Evolutionary conservation across 1,140 invertebrate species (phyloP), one percentile per base, ranked within the genome.

Genomic region (Melanaphis sacchari): DNA sequence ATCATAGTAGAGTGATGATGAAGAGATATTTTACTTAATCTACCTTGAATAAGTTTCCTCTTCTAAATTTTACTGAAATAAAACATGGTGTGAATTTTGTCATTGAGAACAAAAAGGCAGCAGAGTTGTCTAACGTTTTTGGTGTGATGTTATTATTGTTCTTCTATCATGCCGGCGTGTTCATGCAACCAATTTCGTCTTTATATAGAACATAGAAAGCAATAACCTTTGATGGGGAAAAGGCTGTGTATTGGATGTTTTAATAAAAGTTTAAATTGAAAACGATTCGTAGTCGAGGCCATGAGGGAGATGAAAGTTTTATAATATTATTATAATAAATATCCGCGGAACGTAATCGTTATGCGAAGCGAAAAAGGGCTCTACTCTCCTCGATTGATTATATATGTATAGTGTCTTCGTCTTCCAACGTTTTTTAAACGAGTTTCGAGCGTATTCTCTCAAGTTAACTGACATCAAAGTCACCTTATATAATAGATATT

Each of bases 291-390:
- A 84, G 91, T 38, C 38, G 54, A 41, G 89, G 89, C 89, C 89
- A 90, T 90, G 91, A 93, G 66, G 91, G 66, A 93, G 66, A 93
- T 93, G 91, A 93, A 93, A 93, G 91, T 93, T 93, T 93, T 93
- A 93, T 93, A 93, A 93, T 93, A 93, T 93, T 93, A 93, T 93
- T 93, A 93, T 84, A 93, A 93, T 93, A 93, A 93, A 93, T 93
- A 93, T 93, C 91, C 91, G 36, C 81, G 46, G 46, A 93, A 84
- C 76, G 91, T 93, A 93, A 93, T 93, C 76, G 91, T 85, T 93
- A 93, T 84, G 81, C 81, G 91, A 93, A 93, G 91, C 91, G 91
- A 93, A 93, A 93, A 93, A 93, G 91, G 91, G 89, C 89, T 90
- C 38, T 59, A 26, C 91, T 92, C 46, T 93, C 46, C 91, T 36